Conservation (phyloP, 2,797 vertebrate genomes). For the Yasuhikotakia modesta region DNA sequence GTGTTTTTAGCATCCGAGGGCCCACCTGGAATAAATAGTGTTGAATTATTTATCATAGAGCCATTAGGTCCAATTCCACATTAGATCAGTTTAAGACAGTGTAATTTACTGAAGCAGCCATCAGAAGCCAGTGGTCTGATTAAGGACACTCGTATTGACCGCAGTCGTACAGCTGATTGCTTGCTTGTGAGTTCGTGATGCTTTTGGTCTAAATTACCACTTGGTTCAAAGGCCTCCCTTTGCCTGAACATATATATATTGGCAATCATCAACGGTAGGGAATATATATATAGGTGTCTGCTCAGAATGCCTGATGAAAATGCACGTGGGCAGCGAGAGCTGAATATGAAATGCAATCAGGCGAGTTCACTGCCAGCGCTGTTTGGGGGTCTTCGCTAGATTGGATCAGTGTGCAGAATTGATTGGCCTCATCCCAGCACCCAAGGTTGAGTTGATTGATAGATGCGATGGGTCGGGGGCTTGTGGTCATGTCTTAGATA, state of each 20-base stretch:
- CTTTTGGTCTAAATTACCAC: constrained; percentile 38
- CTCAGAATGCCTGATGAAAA: constrained; percentile 46
- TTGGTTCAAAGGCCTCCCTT: constrained; percentile 36
- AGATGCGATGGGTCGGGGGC: constrained; percentile 42
- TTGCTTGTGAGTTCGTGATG: constrained; percentile 15
- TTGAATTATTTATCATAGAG: constrained; percentile 38
- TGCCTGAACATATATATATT: constrained; percentile 30
- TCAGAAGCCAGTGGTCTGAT: constrained; percentile 11
- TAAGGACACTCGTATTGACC: constrained; percentile 42
- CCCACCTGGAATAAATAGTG: constrained; percentile 25
- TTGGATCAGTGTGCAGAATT: constrained; percentile 55
- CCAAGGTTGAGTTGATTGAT: constrained; percentile 56
- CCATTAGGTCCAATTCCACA: constrained; percentile 23
- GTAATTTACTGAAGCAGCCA: constrained; percentile 26
- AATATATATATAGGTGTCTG: constrained; percentile 26
- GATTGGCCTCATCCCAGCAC: constrained; percentile 58
- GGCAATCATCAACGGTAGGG: constrained; percentile 44
- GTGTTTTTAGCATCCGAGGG: constrained; percentile 25
- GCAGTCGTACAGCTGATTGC: constrained; percentile 36
- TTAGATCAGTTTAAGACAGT: constrained; percentile 20
- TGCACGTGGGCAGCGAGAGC: constrained; percentile 29
- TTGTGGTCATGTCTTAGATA: constrained; percentile 53
- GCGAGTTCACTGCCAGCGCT: constrained; percentile 46
- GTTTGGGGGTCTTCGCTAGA: constrained; percentile 55
- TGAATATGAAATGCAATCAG: constrained; percentile 70